These are phyloP conservation scores for Charaxes varanes DNA, from an alignment of 1,140 invertebrate genomes.

Conservation along the genomic window DNA sequence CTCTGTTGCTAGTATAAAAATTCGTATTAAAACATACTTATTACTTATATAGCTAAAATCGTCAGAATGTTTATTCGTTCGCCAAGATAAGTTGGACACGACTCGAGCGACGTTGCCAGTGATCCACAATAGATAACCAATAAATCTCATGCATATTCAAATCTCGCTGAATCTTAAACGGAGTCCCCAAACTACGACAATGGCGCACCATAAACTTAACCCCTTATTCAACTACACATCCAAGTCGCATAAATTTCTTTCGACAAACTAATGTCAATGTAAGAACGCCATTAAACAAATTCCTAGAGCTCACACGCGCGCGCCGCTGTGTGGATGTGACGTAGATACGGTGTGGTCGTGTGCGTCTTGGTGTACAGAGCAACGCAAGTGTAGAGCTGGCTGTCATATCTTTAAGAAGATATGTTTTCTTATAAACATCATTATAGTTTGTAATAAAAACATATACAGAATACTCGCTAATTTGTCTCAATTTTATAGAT, in stretches of 20 bases:
- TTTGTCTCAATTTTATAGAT: too few species aligned
- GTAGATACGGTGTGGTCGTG: conserved; percentile 31
- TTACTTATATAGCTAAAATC: too few species aligned
- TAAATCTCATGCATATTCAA: conserved; percentile 31
- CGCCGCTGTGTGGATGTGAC: conserved; percentile 37
- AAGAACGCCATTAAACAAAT: conserved; percentile 71
- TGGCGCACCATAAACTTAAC: conserved; percentile 55
- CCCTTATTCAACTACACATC: conserved; percentile 64
- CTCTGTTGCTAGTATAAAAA: too few species aligned
- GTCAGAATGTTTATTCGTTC: neutral
- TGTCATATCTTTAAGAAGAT: neutral
- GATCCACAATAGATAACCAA: conserved; percentile 11
- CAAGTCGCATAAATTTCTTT: conserved; percentile 69
- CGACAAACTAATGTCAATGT: conserved; percentile 72
- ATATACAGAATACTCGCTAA: too few species aligned
- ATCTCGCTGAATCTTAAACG: conserved; percentile 17
- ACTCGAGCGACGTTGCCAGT: conserved; percentile 1
- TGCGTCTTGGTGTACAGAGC: conserved; percentile 31
- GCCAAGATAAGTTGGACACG: neutral
- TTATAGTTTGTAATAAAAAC: too few species aligned
- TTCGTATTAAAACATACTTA: too few species aligned
- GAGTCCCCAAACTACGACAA: conserved; percentile 50
- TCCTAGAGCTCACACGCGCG: conserved; percentile 45
- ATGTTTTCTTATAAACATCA: neutral
- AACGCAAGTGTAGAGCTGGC: conserved; percentile 11